Evolutionary conservation across 2,888 invertebrate species (phyloP).

Genomic region (Leptopilina syphax): DNA sequence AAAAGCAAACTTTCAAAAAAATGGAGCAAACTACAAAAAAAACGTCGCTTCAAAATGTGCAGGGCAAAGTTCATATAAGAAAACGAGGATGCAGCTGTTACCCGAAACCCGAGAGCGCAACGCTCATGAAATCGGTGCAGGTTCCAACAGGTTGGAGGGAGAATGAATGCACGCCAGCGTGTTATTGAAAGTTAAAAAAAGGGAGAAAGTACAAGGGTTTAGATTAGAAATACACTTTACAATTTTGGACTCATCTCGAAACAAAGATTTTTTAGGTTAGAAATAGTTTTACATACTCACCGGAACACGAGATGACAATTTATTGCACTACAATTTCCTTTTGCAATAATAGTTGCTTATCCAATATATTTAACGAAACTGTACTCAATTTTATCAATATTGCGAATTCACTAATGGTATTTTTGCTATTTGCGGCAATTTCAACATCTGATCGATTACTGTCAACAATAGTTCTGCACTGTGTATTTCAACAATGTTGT

Average conservation of each 20-base stretch:
- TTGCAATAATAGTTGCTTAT: too few species aligned
- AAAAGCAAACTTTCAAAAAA: background rate
- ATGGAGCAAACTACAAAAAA: slow-evolving; percentile 36
- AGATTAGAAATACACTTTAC: slow-evolving; percentile 28
- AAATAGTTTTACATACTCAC: too few species aligned
- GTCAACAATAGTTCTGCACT: too few species aligned
- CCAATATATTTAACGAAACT: too few species aligned
- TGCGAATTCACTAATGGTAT: too few species aligned
- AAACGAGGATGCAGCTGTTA: slow-evolving; percentile 56
- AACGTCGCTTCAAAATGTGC: slow-evolving; percentile 56
- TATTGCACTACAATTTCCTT: too few species aligned
- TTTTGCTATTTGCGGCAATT: too few species aligned
- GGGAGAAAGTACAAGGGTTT: slow-evolving; percentile 18
- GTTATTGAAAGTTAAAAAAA: slow-evolving; percentile 19
- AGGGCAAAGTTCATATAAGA: slow-evolving; percentile 51
- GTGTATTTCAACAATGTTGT: too few species aligned
- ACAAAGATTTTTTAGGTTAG: too few species aligned
- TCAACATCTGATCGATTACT: too few species aligned
- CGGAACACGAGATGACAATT: too few species aligned
- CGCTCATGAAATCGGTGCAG: slow-evolving; percentile 59
- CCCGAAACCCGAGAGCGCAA: slow-evolving; percentile 46
- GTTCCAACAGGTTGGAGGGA: slow-evolving; percentile 69
- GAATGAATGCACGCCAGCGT: slow-evolving; percentile 42
- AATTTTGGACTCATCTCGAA: background rate
- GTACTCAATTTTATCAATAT: too few species aligned